Percentiles rank a stretch among this genome's conserved stretches.
Conservation (phyloP, 2,888 invertebrate genomes). For the Drosophila multiciliata region DNA sequence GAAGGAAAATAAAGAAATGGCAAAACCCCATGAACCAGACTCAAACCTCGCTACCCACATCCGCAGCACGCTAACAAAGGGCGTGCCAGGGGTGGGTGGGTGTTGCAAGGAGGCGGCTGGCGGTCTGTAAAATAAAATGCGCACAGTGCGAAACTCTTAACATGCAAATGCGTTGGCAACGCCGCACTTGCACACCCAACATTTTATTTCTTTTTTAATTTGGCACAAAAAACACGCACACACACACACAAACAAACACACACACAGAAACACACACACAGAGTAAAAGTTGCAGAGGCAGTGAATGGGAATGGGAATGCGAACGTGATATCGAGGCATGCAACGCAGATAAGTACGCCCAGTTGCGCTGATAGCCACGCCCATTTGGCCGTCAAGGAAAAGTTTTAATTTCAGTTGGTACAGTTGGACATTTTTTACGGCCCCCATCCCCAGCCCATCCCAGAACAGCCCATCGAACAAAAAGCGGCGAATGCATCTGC, state of each 20-base stretch:
- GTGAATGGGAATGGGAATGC: slow-evolving; percentile 11
- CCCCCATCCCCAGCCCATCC: background rate
- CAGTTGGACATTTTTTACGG: slow-evolving; percentile 54
- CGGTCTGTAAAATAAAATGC: slow-evolving; percentile 56
- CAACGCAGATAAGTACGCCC: slow-evolving; percentile 72
- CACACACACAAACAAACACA: slow-evolving; percentile 22
- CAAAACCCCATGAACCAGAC: slow-evolving; percentile 33
- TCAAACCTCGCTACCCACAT: slow-evolving; percentile 42
- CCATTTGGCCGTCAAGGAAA: slow-evolving; percentile 66
- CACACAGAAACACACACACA: slow-evolving; percentile 18
- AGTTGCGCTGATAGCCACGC: slow-evolving; percentile 59
- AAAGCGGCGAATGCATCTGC: slow-evolving; percentile 60
- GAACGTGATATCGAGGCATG: slow-evolving; percentile 75
- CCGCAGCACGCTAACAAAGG: slow-evolving; percentile 52
- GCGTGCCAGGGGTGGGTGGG: slow-evolving; percentile 17
- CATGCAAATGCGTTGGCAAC: slow-evolving; percentile 70
- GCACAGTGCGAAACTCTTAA: slow-evolving; percentile 77
- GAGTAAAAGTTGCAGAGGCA: slow-evolving; percentile 14
- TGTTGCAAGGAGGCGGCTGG: slow-evolving; percentile 8
- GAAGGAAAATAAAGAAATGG: slow-evolving; percentile 34
- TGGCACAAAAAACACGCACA: slow-evolving; percentile 39
- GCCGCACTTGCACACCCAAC: slow-evolving; percentile 22
- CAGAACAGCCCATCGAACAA: background rate
- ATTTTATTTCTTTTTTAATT: slow-evolving; percentile 74
- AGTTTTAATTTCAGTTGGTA: slow-evolving; percentile 78